Percentiles rank a stretch among this genome's conserved stretches.
These are phyloP conservation scores for Apus apus DNA, from an alignment of 2,113 vertebrate genomes.

Conservation along the genomic window DNA sequence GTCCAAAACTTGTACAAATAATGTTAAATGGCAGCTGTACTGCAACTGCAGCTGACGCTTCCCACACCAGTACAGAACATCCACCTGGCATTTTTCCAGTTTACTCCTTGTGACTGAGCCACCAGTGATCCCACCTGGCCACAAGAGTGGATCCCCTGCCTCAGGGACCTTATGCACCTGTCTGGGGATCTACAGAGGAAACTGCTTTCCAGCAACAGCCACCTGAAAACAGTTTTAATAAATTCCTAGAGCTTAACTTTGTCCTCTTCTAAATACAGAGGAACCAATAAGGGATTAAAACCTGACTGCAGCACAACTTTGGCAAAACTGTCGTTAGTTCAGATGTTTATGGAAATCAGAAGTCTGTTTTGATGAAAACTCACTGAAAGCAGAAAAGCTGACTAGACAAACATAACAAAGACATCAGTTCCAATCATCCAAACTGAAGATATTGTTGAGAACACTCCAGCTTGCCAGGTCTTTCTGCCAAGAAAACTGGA, in stretches of 20 bases:
- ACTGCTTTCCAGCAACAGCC: neutral
- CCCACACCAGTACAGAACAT: neutral
- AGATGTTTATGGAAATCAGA: neutral
- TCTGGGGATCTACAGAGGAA: neutral
- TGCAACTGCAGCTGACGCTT: neutral
- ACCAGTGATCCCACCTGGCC: rapidly evolving
- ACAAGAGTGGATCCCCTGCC: too few relatives aligned
- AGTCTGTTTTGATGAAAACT: neutral
- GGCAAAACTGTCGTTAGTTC: rapidly evolving
- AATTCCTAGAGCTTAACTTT: neutral
- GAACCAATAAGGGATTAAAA: neutral
- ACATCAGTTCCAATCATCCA: neutral
- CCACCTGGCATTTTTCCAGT: neutral
- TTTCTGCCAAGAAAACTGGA: neutral
- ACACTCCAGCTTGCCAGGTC: too few relatives aligned
- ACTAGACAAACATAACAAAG: neutral
- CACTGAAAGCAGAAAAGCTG: neutral
- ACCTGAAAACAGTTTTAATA: neutral
- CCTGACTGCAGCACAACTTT: neutral
- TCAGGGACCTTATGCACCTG: rapidly evolving
- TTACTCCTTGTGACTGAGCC: rapidly evolving
- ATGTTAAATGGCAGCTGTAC: neutral
- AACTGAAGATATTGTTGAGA: neutral
- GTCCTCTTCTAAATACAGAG: neutral
- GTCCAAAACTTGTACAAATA: neutral